A percentile compares a stretch with the other conserved stretches of the same genome.
Conservation (phyloP, 2,113 vertebrate species). For the Centropus bengalensis region DNA sequence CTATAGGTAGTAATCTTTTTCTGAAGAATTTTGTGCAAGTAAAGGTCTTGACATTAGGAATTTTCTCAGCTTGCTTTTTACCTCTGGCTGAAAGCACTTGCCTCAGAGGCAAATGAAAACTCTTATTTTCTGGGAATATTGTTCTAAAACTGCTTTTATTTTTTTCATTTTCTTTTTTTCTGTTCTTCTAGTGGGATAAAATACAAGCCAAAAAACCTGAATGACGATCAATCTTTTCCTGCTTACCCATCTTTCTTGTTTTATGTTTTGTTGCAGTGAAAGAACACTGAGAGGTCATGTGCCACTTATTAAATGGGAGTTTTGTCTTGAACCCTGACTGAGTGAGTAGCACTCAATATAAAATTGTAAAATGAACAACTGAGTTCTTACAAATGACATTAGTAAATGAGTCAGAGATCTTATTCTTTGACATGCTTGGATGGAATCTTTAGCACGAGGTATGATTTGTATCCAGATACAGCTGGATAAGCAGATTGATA, state of each 20-base stretch:
- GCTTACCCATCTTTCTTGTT: not conserved
- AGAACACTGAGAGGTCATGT: not conserved
- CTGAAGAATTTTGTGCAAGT: not conserved
- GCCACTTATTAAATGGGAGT: not conserved
- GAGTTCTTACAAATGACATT: not conserved
- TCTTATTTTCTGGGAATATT: not conserved
- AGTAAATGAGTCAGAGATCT: not conserved
- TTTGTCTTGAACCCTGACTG: not conserved
- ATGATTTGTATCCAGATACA: not conserved
- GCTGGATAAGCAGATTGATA: not conserved
- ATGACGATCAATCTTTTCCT: not conserved
- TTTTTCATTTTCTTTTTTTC: not conserved
- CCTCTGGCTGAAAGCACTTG: not conserved
- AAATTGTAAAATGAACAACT: not conserved
- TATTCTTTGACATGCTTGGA: not conserved
- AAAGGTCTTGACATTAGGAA: not conserved
- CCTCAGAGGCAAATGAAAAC: not conserved
- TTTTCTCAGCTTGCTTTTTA: not conserved
- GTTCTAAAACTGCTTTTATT: rapidly evolving
- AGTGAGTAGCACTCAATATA: not conserved
- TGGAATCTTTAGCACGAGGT: not conserved
- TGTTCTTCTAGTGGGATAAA: not conserved
- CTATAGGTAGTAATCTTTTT: not conserved
- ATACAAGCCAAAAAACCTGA: not conserved
- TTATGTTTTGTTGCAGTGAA: not conserved